phyloP scores from a whole-genome alignment of 2,797 vertebrate species.

The Tauraco hartlaubi region DNA sequence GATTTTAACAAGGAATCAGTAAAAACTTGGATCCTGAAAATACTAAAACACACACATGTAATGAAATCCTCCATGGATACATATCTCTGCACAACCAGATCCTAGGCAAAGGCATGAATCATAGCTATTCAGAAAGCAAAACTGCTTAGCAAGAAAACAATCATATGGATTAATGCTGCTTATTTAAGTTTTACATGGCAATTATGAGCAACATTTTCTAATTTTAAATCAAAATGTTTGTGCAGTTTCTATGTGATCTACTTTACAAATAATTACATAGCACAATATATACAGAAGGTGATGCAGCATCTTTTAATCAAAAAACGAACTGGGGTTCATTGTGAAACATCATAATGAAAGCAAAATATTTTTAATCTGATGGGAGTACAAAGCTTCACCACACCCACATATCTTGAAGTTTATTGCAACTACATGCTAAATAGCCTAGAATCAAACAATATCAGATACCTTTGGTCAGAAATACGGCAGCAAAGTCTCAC shows the following conservation, averaged over 20 bases:
- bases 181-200: background rate
- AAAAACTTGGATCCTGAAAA: background rate
- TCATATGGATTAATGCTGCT: background rate
- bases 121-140: background rate
- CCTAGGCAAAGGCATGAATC: background rate
- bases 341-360: background rate
- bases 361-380: background rate
- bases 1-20: background rate
- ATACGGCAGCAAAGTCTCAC: background rate
- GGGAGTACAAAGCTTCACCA: background rate
- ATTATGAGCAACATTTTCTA: background rate
- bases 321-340: background rate
- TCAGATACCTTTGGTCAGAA: background rate
- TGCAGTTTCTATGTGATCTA: background rate
- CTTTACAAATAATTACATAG: background rate
- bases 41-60: background rate
- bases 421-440: background rate
- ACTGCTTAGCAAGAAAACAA: background rate
- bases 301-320: background rate
- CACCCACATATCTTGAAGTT: background rate
- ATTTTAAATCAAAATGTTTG: background rate
- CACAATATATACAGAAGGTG: background rate
- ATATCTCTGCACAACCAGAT: background rate
- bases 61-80: background rate
- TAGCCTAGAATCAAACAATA: background rate